A percentile compares a stretch with the other conserved stretches of the same genome.
These are phyloP conservation scores for Arnoldichthys spilopterus DNA, from an alignment of 2,797 vertebrate genomes.

Conservation along the genomic window DNA sequence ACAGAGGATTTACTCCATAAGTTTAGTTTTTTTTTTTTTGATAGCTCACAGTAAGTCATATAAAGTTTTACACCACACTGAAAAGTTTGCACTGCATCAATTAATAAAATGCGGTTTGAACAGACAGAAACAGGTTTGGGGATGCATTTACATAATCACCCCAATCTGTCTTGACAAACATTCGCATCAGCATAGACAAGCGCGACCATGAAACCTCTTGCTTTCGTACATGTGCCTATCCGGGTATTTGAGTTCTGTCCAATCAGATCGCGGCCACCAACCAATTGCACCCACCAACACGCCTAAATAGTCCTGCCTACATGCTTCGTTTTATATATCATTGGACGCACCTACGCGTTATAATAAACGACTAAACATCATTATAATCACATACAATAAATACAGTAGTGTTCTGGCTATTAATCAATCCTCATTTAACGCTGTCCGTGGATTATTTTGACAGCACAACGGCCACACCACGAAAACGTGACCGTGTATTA, in stretches of 20 bases:
- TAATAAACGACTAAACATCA: background rate
- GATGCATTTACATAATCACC: no score
- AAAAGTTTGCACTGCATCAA: no score
- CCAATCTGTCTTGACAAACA: no score
- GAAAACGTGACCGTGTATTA: conserved; percentile 56
- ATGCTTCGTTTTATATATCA: background rate
- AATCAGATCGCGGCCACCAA: conserved; percentile 49
- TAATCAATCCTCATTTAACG: background rate
- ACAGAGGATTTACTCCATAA: no score
- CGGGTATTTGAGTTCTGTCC: conserved; percentile 44
- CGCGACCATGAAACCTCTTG: background rate
- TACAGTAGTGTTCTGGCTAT: background rate
- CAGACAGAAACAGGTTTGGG: no score
- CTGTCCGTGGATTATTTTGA: background rate
- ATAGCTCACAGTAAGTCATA: no score
- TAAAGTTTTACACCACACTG: no score
- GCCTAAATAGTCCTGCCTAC: background rate
- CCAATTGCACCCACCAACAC: background rate
- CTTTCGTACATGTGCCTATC: conserved; percentile 54
- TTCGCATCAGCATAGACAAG: background rate
- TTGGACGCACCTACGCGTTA: background rate
- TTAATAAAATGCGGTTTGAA: no score
- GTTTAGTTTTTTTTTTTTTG: no score
- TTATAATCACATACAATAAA: background rate
- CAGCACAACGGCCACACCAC: conserved; percentile 37